Base-by-base conservation (phyloP, 2,797 vertebrate genomes). In the Hypotaenidia okinawae region DNA sequence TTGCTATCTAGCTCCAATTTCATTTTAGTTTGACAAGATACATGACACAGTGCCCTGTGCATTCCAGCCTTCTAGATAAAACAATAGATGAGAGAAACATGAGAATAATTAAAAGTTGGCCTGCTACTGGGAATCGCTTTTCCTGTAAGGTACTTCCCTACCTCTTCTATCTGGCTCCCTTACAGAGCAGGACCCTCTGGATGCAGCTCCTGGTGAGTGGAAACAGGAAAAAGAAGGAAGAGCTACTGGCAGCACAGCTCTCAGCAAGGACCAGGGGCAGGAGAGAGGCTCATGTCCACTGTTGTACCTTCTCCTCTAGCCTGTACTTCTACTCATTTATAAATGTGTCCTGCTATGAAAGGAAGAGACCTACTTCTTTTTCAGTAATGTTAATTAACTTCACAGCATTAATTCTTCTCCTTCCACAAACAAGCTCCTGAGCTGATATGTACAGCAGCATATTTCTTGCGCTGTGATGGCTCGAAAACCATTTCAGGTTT, bases 1-100 rank as follows among this genome's bases (percentile, higher is more conserved):
- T 94, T 75, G 25, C n/a, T 90, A 58, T 84, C 28, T 72, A 78
- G 33, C 73, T 95, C 33, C 52, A 66, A 86, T 76, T 96, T 94
- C 59, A 69, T 85, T 79, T 95, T 95, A 62, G 22, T 69, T 85
- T 63, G 57, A 47, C 19, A 78, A 81, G 37, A 30, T 32, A 76
- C 5, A 37, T 0, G 3, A 35, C 27, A 58, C 10, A 77, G 43
- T 1, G 1, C 9, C 11, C 10, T 1, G 2, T 55, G 22, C 7
- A 72, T 68, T 70, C 84, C 37, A 80, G 32, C 16, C 19, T 45
- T 82, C 28, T 30, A 74, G 33, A 18, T 61, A 57, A 62, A 84
- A 35, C 5, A 70, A 13, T 19, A 35, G 11, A 37, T 35, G 8
- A 73, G 22, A 78, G 3, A 4, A 62, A 5, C 19, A 24, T 49